These are phyloP conservation scores for Drosophila robusta DNA, from an alignment of 2,888 invertebrate genomes.

Conservation along the genomic window DNA sequence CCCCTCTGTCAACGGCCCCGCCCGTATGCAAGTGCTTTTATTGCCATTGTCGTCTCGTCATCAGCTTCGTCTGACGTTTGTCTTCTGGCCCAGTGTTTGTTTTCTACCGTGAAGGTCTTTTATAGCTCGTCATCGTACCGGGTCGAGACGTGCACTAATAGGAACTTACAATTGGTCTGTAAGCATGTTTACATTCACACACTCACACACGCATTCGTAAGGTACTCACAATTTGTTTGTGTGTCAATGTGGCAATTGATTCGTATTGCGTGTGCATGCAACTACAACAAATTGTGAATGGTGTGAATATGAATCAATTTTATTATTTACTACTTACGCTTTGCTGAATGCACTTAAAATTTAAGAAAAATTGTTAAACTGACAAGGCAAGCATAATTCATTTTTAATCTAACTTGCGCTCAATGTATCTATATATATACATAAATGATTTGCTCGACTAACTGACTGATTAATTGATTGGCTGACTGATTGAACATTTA, in stretches of 20 bases:
- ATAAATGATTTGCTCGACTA: no score
- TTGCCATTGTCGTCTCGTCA: conserved; percentile 56
- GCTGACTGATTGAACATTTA: no score
- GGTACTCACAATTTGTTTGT: conserved; percentile 47
- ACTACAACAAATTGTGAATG: conserved; percentile 49
- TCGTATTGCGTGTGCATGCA: conserved; percentile 71
- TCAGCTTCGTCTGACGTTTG: conserved; percentile 39
- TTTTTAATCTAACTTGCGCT: no score
- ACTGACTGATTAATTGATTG: no score
- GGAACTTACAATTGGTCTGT: conserved; percentile 31
- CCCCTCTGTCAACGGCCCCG: conserved; percentile 1
- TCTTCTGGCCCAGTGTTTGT: conserved; percentile 55
- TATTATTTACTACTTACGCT: conserved; percentile 5
- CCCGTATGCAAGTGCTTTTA: conserved; percentile 39
- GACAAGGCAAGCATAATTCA: not conserved
- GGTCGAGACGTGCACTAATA: not conserved
- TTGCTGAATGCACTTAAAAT: not conserved
- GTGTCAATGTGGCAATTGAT: conserved; percentile 78
- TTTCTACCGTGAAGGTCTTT: conserved; percentile 72
- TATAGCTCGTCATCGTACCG: conserved; percentile 55
- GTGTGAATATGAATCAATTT: conserved; percentile 47
- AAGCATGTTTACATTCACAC: conserved; percentile 15
- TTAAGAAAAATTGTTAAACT: not conserved
- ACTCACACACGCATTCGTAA: conserved; percentile 1
- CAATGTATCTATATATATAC: no score